These are phyloP conservation scores for Dynastes grantii DNA, from an alignment of 2,888 invertebrate genomes.

Conservation along the genomic window DNA sequence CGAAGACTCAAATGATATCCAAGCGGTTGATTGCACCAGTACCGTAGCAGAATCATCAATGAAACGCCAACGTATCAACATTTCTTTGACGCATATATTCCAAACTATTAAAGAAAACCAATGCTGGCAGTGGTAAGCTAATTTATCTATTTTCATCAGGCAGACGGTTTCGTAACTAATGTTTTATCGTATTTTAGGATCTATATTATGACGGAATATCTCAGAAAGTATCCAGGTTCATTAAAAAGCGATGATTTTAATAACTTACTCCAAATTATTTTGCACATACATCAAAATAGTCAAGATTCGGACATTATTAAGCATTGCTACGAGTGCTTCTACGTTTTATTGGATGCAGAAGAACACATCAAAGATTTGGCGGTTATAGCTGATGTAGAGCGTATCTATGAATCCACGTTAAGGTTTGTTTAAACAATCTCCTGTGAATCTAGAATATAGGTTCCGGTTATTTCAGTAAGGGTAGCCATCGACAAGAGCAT, in stretches of 20 bases:
- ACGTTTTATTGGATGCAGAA: constrained; percentile 64
- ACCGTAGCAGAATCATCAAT: constrained; percentile 48
- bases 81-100: constrained; percentile 63
- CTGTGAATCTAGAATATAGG: background rate
- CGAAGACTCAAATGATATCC: constrained; percentile 43
- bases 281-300: constrained; percentile 63
- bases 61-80: constrained; percentile 64
- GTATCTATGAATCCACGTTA: constrained; percentile 67
- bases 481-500: too few species aligned
- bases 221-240: constrained; percentile 68
- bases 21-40: constrained; percentile 38
- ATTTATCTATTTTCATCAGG: background rate
- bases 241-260: constrained; percentile 66
- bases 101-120: constrained; percentile 64
- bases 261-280: constrained; percentile 67
- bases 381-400: constrained; percentile 50
- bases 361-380: constrained; percentile 51
- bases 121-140: constrained; percentile 67
- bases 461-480: too few species aligned
- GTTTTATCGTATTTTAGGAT: constrained; percentile 62
- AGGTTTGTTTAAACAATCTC: constrained; percentile 62
- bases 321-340: constrained; percentile 66
- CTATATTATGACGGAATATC: constrained; percentile 66
- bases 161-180: background rate
- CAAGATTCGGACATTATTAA: constrained; percentile 65